These are phyloP conservation scores for Macrophya annulata DNA, from an alignment of 2,888 invertebrate genomes.

Conservation along the genomic window DNA sequence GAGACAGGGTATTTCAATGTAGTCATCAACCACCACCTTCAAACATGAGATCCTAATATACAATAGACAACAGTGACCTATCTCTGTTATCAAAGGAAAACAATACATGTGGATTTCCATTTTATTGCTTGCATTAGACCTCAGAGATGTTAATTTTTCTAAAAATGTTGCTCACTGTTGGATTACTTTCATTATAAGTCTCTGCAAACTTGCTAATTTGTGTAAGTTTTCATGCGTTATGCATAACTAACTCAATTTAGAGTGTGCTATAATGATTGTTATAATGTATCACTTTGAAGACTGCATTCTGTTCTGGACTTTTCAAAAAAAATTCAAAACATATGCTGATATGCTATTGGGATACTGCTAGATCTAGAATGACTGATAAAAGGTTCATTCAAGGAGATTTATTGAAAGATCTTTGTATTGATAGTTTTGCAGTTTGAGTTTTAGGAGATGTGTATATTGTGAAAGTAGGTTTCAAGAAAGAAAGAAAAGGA, in stretches of 20 bases:
- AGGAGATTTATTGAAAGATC: not conserved
- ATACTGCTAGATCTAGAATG: conserved; percentile 39
- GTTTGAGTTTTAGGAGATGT: conserved; percentile 23
- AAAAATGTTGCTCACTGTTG: not conserved
- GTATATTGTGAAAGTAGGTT: conserved; percentile 31
- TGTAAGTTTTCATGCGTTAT: not conserved
- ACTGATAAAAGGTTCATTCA: not conserved
- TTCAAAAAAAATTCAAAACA: conserved; percentile 21
- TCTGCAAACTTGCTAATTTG: not conserved
- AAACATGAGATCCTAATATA: not conserved
- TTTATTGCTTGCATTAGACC: not conserved
- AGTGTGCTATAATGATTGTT: not conserved
- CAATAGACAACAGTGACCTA: not conserved
- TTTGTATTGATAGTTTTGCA: conserved; percentile 24
- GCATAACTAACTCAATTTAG: not conserved
- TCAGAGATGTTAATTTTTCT: not conserved
- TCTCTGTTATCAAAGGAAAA: not conserved
- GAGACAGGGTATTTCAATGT: not conserved
- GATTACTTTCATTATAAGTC: not conserved
- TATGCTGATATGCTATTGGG: not conserved
- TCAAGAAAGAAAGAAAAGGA: not conserved
- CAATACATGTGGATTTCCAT: not conserved
- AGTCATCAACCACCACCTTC: not conserved
- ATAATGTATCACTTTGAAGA: not conserved
- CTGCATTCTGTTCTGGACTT: conserved; percentile 6